Conservation (phyloP, 2,888 invertebrate species). For the Rhorus exstirpatorius region DNA sequence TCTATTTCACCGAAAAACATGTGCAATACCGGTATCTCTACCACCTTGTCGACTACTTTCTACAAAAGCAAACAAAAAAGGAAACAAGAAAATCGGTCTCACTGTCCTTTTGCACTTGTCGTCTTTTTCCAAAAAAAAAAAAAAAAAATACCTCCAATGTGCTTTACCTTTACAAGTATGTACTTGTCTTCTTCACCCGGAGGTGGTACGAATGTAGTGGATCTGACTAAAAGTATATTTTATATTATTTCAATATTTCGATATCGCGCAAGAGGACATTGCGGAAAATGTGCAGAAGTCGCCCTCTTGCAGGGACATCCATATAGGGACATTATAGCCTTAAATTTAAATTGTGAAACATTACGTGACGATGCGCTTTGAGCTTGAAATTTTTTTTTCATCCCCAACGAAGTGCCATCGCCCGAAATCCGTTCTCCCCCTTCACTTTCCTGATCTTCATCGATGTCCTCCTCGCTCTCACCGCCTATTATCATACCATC, state of each 20-base stretch:
- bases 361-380: slow-evolving; percentile 79
- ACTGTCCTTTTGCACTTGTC: background rate
- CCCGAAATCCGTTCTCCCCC: slow-evolving; percentile 80
- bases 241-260: background rate
- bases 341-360: too few relatives aligned
- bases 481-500: slow-evolving; percentile 48
- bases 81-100: background rate
- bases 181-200: slow-evolving; percentile 83
- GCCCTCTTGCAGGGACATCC: too few relatives aligned
- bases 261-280: too few relatives aligned
- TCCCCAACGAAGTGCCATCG: slow-evolving; percentile 70
- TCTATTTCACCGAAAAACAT: slow-evolving; percentile 90
- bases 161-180: slow-evolving; percentile 79
- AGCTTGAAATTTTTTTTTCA: slow-evolving; percentile 74
- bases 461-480: slow-evolving; percentile 74
- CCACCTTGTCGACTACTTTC: slow-evolving; percentile 88
- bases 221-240: slow-evolving; percentile 66
- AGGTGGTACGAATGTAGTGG: slow-evolving; percentile 77
- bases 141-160: background rate
- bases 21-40: slow-evolving; percentile 89
- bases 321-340: too few relatives aligned
- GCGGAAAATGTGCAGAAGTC: too few relatives aligned
- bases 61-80: slow-evolving; percentile 82
- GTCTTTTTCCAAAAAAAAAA: background rate
- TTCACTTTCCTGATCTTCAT: slow-evolving; percentile 80